A percentile compares a stretch with the other conserved stretches of the same genome.
phyloP scores from a whole-genome alignment of 2,113 vertebrate species.

The Leptosomus discolor region DNA sequence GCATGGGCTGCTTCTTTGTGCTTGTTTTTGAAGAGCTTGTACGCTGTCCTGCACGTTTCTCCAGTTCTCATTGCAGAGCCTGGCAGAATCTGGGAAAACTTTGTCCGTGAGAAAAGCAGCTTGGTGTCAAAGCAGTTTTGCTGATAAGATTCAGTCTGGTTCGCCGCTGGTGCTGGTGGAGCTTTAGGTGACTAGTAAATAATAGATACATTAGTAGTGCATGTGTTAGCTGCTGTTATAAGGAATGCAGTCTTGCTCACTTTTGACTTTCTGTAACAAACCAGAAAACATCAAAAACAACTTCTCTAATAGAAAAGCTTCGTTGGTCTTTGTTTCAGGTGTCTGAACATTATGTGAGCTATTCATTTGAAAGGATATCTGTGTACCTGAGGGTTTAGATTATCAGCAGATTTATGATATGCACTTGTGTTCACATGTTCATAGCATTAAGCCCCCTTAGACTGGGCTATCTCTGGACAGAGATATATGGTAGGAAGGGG shows the following conservation, averaged over 20 bases:
- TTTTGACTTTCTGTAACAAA: background rate
- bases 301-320: background rate
- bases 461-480: background rate
- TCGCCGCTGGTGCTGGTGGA: background rate
- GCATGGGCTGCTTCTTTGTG: background rate
- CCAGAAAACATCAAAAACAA: too few relatives aligned
- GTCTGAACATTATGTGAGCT: background rate
- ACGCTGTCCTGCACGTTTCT: background rate
- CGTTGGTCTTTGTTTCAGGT: background rate
- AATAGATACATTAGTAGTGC: conserved; percentile 35
- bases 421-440: background rate
- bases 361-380: background rate
- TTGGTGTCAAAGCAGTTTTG: conserved; percentile 24
- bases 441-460: background rate
- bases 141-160: conserved; percentile 62
- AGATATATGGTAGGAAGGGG: conserved; percentile 11
- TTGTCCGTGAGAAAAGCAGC: conserved; percentile 13
- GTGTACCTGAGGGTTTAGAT: background rate
- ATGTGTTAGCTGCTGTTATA: conserved; percentile 1
- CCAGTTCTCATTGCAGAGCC: background rate
- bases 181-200: conserved; percentile 46
- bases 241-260: background rate
- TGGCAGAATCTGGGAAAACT: background rate
- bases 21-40: background rate
- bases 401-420: background rate